Percentiles rank a stretch among this genome's conserved stretches.
These are phyloP conservation scores for Pteronura brasiliensis DNA, from an alignment of 2,113 vertebrate species.

Conservation along the genomic window DNA sequence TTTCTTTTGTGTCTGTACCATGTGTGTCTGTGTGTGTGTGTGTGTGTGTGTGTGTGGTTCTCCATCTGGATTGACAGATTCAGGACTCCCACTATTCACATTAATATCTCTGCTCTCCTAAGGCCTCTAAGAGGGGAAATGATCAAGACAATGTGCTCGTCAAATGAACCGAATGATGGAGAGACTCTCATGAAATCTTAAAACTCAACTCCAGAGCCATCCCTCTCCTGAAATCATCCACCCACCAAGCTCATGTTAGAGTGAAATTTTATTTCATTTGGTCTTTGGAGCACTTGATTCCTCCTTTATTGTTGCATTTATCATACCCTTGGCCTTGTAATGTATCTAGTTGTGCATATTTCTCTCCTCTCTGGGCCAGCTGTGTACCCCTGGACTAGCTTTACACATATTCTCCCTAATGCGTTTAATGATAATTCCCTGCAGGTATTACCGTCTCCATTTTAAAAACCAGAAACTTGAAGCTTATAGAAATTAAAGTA, in stretches of 20 bases:
- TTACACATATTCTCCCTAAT: background rate
- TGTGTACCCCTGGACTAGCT: background rate
- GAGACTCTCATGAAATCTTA: background rate
- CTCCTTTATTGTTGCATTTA: background rate
- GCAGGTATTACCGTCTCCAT: background rate
- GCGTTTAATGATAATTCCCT: too few species aligned
- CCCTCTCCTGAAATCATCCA: background rate
- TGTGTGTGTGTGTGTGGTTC: fast-evolving
- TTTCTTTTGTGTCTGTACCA: background rate
- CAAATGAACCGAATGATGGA: background rate
- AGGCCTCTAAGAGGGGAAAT: background rate
- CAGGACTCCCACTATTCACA: background rate
- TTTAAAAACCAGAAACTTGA: background rate
- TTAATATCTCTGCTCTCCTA: background rate
- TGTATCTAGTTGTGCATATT: background rate
- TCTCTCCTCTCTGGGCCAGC: background rate
- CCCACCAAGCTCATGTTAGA: background rate
- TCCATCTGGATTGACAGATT: background rate
- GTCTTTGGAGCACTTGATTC: background rate
- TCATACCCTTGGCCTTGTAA: background rate
- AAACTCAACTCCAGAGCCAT: background rate
- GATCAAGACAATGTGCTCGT: background rate
- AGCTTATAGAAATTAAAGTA: background rate
- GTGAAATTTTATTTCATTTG: background rate
- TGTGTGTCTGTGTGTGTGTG: fast-evolving